Conservation (phyloP, 2,888 invertebrate species). For the Polydrusus cervinus region DNA sequence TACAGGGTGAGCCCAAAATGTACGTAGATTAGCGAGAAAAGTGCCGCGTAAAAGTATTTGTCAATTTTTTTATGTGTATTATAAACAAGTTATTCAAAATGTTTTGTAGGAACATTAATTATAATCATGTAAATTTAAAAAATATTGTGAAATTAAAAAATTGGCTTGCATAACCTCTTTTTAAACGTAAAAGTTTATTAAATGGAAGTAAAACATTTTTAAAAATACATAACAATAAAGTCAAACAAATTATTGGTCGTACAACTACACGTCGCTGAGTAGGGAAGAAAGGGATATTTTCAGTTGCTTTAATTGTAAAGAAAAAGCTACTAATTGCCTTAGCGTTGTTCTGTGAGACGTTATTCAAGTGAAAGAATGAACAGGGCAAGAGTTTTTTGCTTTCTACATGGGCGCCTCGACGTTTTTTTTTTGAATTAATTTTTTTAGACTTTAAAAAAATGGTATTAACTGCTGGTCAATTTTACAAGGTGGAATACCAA, state of each 20-base stretch:
- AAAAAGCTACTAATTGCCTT: slow-evolving; percentile 72
- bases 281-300: slow-evolving; percentile 61
- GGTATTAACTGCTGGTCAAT: too few relatives aligned
- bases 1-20: too few relatives aligned
- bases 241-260: slow-evolving; percentile 39
- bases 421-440: background rate
- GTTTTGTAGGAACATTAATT: too few relatives aligned
- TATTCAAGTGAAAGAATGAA: slow-evolving; percentile 67
- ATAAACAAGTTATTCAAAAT: too few relatives aligned
- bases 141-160: background rate
- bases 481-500: too few relatives aligned
- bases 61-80: too few relatives aligned
- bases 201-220: background rate
- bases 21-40: too few relatives aligned
- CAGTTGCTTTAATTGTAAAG: slow-evolving; percentile 70
- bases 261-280: slow-evolving; percentile 38
- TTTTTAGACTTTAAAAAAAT: too few relatives aligned
- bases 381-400: slow-evolving; percentile 52
- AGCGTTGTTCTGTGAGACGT: slow-evolving; percentile 68
- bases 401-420: slow-evolving; percentile 36
- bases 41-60: too few relatives aligned
- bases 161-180: background rate
- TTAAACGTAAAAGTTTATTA: background rate
- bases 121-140: background rate
- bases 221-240: background rate